phyloP scores from a whole-genome alignment of 2,113 vertebrate genomes.

The Calcarius ornatus region DNA sequence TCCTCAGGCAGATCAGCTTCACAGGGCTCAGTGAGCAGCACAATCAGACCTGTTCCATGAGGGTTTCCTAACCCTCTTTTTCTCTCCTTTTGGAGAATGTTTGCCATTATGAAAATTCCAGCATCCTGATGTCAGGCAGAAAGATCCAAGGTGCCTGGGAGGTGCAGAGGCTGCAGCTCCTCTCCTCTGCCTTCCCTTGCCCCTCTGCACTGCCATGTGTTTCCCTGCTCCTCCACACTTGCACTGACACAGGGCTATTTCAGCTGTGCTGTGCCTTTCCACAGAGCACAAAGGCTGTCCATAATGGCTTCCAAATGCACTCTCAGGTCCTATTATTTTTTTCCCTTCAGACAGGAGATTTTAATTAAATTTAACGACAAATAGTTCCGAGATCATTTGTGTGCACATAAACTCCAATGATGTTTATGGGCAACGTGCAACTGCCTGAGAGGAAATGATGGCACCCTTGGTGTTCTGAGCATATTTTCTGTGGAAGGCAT shows the following conservation, averaged over 20 bases:
- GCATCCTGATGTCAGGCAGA: accelerated
- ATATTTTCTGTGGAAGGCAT: not conserved
- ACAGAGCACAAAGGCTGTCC: not conserved
- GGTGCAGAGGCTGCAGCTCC: not conserved
- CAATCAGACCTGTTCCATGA: accelerated
- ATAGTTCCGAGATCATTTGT: not conserved
- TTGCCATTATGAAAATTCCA: not conserved
- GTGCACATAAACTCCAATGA: not conserved
- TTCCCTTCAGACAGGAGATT: not conserved
- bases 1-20: not conserved
- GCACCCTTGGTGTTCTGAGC: not conserved
- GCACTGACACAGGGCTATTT: not conserved
- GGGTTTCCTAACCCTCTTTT: not conserved
- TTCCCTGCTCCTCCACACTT: not conserved
- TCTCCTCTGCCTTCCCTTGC: not conserved
- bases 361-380: not conserved
- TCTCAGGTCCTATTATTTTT: not conserved
- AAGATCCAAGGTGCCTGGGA: not conserved
- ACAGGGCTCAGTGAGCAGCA: not conserved
- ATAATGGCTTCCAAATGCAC: not conserved
- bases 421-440: not conserved
- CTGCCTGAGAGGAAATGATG: not conserved
- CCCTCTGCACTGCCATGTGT: not conserved
- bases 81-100: not conserved
- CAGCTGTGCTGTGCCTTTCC: not conserved